Evolutionary conservation across 2,888 invertebrate genomes (phyloP).

Genomic region (Drosophila buzzatii): DNA sequence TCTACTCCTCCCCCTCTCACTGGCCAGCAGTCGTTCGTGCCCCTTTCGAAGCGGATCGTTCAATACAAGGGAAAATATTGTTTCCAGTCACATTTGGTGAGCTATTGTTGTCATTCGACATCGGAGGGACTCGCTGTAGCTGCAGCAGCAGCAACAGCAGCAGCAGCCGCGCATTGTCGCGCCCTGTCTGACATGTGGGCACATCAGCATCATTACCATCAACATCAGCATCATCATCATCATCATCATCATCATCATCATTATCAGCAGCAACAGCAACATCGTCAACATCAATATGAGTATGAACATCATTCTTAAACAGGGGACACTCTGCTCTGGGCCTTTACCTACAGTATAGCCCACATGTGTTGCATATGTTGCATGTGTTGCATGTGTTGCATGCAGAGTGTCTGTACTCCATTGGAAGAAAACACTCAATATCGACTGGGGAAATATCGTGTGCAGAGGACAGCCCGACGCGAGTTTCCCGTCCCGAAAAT

Average conservation of each 20-base stretch:
- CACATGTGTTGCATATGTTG: slow-evolving; percentile 76
- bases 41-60: slow-evolving; percentile 37
- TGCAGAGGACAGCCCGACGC: slow-evolving; percentile 31
- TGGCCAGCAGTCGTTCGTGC: slow-evolving; percentile 31
- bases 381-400: slow-evolving; percentile 71
- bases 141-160: slow-evolving; percentile 10
- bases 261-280: slow-evolving; percentile 18
- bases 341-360: slow-evolving; percentile 44
- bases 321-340: slow-evolving; percentile 34
- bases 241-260: slow-evolving; percentile 9
- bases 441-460: slow-evolving; percentile 28
- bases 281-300: slow-evolving; percentile 28
- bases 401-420: slow-evolving; percentile 30
- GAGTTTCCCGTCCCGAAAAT: slow-evolving; percentile 38
- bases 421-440: slow-evolving; percentile 12
- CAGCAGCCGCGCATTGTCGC: slow-evolving; percentile 18
- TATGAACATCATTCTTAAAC: slow-evolving; percentile 22
- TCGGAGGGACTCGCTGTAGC: slow-evolving; percentile 41
- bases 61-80: slow-evolving; percentile 81
- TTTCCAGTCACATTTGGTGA: slow-evolving; percentile 70
- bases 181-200: slow-evolving; percentile 57
- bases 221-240: slow-evolving; percentile 13
- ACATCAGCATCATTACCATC: slow-evolving; percentile 36
- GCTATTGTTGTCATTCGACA: slow-evolving; percentile 64
- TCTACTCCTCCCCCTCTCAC: slow-evolving; percentile 3